Percentiles rank a stretch among this genome's conserved stretches.
Evolutionary conservation across 2,113 vertebrate species (phyloP).

Genomic region (Madoqua kirkii): DNA sequence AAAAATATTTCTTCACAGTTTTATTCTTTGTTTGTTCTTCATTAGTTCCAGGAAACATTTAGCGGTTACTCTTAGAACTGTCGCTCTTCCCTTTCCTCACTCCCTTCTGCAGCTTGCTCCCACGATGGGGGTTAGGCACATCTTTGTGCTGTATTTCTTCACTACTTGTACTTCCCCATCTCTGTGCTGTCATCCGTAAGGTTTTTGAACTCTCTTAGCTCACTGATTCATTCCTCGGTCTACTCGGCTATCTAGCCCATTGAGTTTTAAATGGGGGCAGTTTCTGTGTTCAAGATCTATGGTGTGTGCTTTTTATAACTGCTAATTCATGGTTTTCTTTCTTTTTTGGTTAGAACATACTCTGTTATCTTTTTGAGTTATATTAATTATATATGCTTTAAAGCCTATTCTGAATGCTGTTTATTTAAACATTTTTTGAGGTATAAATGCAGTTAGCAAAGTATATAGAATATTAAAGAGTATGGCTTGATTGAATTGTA

Average conservation of each 20-base stretch:
- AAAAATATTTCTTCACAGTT: neutral
- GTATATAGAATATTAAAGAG: neutral
- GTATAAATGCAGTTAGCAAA: neutral
- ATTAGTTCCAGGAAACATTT: neutral
- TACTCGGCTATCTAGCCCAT: neutral
- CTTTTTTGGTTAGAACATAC: neutral
- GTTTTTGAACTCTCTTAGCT: neutral
- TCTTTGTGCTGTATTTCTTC: neutral
- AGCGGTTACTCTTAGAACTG: neutral
- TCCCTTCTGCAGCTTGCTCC: neutral
- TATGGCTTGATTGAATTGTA: neutral
- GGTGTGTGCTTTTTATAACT: neutral
- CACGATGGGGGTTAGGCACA: neutral
- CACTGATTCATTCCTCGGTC: neutral
- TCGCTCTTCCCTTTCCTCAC: neutral
- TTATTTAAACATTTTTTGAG: constrained; percentile 9
- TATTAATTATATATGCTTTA: neutral
- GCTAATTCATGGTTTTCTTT: neutral
- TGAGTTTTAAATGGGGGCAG: neutral
- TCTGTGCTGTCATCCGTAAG: neutral
- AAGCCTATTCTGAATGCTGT: neutral
- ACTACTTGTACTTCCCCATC: neutral
- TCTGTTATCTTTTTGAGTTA: neutral
- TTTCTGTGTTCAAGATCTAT: neutral
- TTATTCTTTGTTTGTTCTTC: neutral